Base-by-base conservation (phyloP, 2,888 invertebrate genomes). In the Acleris laterana region DNA sequence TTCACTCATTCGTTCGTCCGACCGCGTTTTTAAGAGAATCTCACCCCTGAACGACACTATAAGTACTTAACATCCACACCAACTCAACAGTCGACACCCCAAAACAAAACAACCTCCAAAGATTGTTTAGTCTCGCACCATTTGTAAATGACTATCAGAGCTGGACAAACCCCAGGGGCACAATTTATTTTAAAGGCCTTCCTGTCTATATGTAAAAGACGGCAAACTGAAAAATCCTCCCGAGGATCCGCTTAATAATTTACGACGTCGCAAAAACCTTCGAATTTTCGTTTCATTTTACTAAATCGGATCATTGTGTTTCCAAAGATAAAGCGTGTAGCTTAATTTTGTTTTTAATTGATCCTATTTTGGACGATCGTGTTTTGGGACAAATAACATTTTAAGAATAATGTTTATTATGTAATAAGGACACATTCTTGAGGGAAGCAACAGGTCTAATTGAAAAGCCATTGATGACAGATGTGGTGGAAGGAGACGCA, bases 141-240 rank as follows among this genome's bases (percentile, higher is more conserved):
- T 79, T 81, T 77, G 77, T 80, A 80, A 82, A 83, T 82, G 79
- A 82, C 79, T 78, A 82, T 81, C 78, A 78, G 77, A 78, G 77
- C 78, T 76, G 71, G 76, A 78, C 80, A 79, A 75, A 78, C 76
- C 86, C 79, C 84, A 68, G 72, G 71, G 82, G 85, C 80, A 79
- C 83, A 83, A 84, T 86, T 86, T 80, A 78, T 83, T 84, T 82
- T 80, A 83, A 80, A 82, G 82, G 77, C 82, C 81, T 79, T 74
- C 79, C 79, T 80, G 81, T 81, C 81, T 82, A 83, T 83, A 66
- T 62, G 66, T 66, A 84, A 83, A 84, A 85, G 82, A 83, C 81
- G 79, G 81, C 77, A 80, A 77, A 79, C 80, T 81, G 82, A 79
- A 78, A 77, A 82, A 83, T 77, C 78, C 83, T 79, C 83, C 70